These are phyloP conservation scores for Zaprionus ghesquierei DNA, from an alignment of 1,140 invertebrate species.

Conservation along the genomic window DNA sequence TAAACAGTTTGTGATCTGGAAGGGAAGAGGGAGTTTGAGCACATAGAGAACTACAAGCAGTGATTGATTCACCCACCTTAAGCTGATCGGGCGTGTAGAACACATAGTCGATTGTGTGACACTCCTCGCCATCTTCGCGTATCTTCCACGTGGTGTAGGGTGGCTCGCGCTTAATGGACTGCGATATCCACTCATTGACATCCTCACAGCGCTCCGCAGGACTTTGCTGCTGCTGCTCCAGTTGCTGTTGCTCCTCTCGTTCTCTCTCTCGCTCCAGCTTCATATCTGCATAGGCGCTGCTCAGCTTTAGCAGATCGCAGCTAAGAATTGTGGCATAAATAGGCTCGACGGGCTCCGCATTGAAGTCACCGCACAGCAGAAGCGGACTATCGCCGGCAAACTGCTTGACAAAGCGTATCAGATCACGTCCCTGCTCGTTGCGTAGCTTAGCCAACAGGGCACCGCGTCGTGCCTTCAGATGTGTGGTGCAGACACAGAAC, in stretches of 20 bases:
- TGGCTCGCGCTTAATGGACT: constrained; percentile 85
- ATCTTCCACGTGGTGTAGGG: constrained; percentile 92
- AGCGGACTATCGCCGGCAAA: constrained; percentile 84
- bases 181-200: constrained; percentile 48
- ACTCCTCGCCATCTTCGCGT: constrained; percentile 87
- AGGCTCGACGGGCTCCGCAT: constrained; percentile 89
- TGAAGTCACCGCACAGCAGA: constrained; percentile 90
- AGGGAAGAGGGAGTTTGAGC: not conserved
- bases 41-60: not conserved
- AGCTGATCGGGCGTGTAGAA: constrained; percentile 87
- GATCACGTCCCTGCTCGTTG: constrained; percentile 89
- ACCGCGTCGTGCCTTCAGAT: constrained; percentile 89
- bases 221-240: not conserved
- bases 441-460: constrained; percentile 87
- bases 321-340: constrained; percentile 86
- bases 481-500: constrained; percentile 89
- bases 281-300: constrained; percentile 84
- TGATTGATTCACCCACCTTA: constrained; percentile 53
- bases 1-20: constrained; percentile 85
- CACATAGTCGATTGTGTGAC: constrained; percentile 91
- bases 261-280: constrained; percentile 50
- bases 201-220: constrained; percentile 22
- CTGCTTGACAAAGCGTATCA: constrained; percentile 86
- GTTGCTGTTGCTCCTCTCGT: too few relatives aligned
- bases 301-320: constrained; percentile 82